Conservation (phyloP, 1,140 invertebrate species). For the Penaeus chinensis region DNA sequence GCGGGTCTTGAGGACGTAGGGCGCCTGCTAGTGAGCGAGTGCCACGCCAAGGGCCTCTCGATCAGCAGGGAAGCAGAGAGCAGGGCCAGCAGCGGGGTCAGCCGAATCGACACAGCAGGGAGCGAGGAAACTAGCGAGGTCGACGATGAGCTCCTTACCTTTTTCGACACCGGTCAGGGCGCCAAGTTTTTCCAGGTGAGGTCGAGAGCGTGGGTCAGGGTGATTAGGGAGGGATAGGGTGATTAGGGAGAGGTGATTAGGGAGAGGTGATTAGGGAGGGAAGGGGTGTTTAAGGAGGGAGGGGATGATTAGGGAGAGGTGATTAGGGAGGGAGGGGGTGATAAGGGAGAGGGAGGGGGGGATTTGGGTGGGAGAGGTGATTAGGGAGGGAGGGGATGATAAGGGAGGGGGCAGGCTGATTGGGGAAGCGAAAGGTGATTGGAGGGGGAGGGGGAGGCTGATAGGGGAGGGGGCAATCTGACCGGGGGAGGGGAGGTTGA, state of each 20-base stretch:
- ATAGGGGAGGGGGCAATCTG: too few relatives aligned
- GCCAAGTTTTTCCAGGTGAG: slow-evolving; percentile 37
- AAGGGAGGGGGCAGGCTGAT: not conserved
- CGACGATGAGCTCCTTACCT: not conserved
- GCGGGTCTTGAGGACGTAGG: not conserved
- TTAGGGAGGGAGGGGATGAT: not conserved
- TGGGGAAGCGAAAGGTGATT: too few relatives aligned
- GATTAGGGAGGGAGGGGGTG: not conserved
- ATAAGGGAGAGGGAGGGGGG: not conserved
- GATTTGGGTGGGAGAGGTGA: too few relatives aligned
- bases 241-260: not conserved
- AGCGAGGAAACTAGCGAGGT: not conserved
- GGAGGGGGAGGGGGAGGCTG: too few relatives aligned
- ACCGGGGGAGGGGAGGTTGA: too few relatives aligned
- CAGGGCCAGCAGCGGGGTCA: not conserved
- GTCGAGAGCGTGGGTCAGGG: not conserved
- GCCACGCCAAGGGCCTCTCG: not conserved
- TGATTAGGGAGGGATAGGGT: not conserved
- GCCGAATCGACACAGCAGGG: not conserved
- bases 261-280: not conserved
- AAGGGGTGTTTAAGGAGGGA: not conserved
- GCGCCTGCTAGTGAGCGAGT: not conserved
- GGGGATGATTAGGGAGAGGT: not conserved
- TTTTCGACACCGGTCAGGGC: slow-evolving; percentile 15
- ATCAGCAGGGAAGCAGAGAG: not conserved